Conservation (phyloP, 2,888 invertebrate genomes). For the Gari tellinella region DNA sequence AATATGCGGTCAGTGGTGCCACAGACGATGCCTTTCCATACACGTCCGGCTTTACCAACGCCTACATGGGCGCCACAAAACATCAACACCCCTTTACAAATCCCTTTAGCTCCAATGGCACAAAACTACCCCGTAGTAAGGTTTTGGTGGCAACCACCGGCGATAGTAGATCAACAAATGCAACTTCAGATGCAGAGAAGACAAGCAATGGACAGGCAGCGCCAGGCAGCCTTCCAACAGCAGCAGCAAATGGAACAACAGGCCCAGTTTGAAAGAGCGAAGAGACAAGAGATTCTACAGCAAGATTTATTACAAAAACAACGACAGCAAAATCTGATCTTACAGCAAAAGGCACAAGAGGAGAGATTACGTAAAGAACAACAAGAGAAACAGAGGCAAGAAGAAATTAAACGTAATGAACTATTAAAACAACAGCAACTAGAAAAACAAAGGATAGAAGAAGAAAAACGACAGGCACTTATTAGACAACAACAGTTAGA, state of each 20-base stretch:
- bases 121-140: constrained; percentile 43
- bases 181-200: constrained; percentile 23
- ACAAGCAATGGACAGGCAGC: constrained; percentile 23
- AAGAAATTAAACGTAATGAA: constrained; percentile 24
- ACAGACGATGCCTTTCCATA: too few relatives aligned
- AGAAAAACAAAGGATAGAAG: constrained; percentile 4
- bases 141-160: constrained; percentile 52
- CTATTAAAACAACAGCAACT: constrained; percentile 10
- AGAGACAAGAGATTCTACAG: constrained; percentile 13
- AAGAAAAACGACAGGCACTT: constrained; percentile 14
- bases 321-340: constrained; percentile 22
- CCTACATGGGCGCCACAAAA: too few relatives aligned
- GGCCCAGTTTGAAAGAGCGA: neutral
- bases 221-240: constrained; percentile 7
- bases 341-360: constrained; percentile 9
- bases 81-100: neutral
- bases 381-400: constrained; percentile 18
- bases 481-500: constrained; percentile 20
- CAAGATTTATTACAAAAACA: constrained; percentile 13
- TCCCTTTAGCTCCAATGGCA: constrained; percentile 27
- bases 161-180: neutral
- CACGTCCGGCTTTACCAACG: too few relatives aligned
- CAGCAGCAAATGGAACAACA: constrained; percentile 12
- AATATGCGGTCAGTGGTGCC: too few relatives aligned
- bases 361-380: neutral